Conservation (phyloP, 2,888 invertebrate species). For the Callimorpha dominula region DNA sequence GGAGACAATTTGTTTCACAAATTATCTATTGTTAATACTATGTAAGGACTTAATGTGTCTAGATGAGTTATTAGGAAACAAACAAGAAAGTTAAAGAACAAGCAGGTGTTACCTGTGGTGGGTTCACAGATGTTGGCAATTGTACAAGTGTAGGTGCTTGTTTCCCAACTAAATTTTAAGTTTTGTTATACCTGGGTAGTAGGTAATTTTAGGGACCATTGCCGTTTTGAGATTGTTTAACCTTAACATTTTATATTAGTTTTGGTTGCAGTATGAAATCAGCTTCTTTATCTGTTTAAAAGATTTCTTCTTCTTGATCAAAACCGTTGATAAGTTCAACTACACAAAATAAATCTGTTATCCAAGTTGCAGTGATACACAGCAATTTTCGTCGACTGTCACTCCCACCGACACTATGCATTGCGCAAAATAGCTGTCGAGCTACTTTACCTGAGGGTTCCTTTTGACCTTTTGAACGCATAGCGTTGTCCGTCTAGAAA, state of each 20-base stretch:
- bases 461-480: too few relatives aligned
- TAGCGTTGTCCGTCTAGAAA: neutral
- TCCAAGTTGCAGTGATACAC: too few relatives aligned
- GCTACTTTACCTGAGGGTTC: too few relatives aligned
- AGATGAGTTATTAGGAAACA: neutral
- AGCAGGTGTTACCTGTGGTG: neutral
- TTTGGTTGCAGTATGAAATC: neutral
- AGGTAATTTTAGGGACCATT: neutral
- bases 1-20: too few relatives aligned
- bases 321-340: too few relatives aligned
- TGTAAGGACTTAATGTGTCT: neutral
- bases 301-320: neutral
- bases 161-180: neutral
- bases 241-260: neutral
- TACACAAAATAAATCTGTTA: too few relatives aligned
- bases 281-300: neutral
- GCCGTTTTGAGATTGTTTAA: neutral
- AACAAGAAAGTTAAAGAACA: neutral
- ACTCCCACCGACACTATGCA: too few relatives aligned
- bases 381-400: too few relatives aligned
- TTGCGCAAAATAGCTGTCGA: too few relatives aligned
- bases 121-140: neutral
- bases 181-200: neutral
- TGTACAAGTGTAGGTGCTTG: neutral
- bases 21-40: too few relatives aligned